These are phyloP conservation scores for Kryptopterus vitreolus DNA, from an alignment of 2,797 vertebrate species.

Conservation along the genomic window DNA sequence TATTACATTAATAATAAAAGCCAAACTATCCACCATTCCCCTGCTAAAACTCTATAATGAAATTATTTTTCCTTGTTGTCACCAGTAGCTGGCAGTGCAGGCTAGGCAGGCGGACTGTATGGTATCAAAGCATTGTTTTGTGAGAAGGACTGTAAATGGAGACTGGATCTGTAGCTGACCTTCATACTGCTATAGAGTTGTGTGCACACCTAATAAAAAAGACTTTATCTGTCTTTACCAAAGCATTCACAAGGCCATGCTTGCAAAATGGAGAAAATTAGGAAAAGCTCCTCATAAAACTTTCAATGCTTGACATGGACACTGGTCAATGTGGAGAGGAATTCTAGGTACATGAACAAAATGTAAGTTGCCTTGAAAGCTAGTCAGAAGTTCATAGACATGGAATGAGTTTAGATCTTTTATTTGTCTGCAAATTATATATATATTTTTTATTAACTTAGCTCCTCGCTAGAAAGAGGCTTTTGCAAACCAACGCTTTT, in stretches of 20 bases:
- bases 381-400: conserved; percentile 9
- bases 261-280: not conserved
- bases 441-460: not conserved
- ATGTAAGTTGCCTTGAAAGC: not conserved
- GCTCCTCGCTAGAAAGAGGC: not conserved
- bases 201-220: conserved; percentile 2
- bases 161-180: conserved; percentile 23
- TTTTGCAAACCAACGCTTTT: not conserved
- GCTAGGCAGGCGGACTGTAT: conserved; percentile 41
- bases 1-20: not conserved
- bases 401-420: conserved; percentile 8
- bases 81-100: conserved; percentile 74
- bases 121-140: not conserved
- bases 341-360: not conserved
- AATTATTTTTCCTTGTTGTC: not conserved
- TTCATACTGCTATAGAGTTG: conserved; percentile 22
- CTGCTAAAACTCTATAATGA: not conserved
- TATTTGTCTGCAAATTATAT: not conserved
- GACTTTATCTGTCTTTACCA: not conserved
- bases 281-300: not conserved
- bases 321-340: conserved; percentile 4
- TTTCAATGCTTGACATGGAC: conserved; percentile 1
- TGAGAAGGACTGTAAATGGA: conserved; percentile 9
- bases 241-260: conserved; percentile 20
- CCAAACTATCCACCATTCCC: not conserved